Evolutionary conservation across 37 sponge, comb jelly and placozoan genomes (phyloP).

Genomic region (Dysidea cf. avara): DNA sequence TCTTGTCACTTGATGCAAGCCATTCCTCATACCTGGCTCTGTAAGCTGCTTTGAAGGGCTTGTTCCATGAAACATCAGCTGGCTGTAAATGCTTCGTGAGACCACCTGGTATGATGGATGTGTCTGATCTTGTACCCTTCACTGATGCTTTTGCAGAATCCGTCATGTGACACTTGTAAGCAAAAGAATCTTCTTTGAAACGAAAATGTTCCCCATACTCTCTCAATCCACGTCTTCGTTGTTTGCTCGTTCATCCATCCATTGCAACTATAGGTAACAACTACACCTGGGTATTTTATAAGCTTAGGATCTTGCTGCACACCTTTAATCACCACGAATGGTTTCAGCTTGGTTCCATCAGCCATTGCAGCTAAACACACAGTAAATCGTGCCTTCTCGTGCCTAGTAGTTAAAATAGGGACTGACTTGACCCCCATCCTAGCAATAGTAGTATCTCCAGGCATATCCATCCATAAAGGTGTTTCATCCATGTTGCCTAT

Average conservation of each 20-base stretch:
- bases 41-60: conserved; percentile 44
- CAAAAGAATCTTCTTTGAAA: conserved; percentile 41
- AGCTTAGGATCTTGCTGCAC: conserved; percentile 18
- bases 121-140: conserved; percentile 12
- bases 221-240: conserved; percentile 46
- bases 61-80: conserved; percentile 54
- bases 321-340: conserved; percentile 64
- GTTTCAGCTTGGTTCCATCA: conserved; percentile 67
- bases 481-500: conserved; percentile 63
- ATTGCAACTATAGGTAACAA: conserved; percentile 31
- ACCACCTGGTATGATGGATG: conserved; percentile 53
- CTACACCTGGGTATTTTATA: conserved; percentile 23
- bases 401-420: conserved; percentile 47
- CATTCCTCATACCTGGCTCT: conserved; percentile 34
- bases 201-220: conserved; percentile 34
- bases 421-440: conserved; percentile 42
- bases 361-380: conserved; percentile 57
- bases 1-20: conserved; percentile 51
- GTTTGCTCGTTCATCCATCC: conserved; percentile 59
- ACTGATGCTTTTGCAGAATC: background rate
- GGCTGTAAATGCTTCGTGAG: conserved; percentile 43
- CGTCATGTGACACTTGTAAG: conserved; percentile 56
- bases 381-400: conserved; percentile 61
- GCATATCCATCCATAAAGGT: conserved; percentile 70
- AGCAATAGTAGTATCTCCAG: conserved; percentile 49